Evolutionary conservation across 2,113 vertebrate species (phyloP), one percentile per base, ranked within the genome.

Genomic region (Malaclemys terrapin): DNA sequence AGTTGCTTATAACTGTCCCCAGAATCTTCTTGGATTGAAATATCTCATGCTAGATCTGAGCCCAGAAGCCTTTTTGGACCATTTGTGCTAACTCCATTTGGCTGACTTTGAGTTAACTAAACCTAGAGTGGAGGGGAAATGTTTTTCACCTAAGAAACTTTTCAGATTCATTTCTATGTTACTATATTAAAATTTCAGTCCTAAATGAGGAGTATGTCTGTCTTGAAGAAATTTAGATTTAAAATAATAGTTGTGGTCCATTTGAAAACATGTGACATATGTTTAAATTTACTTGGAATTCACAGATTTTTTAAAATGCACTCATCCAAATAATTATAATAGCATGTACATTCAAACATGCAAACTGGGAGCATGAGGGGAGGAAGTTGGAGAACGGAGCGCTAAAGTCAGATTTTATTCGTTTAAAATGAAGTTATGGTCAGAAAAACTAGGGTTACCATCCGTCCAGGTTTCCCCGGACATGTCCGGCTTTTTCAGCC

Each of bases 281-380:
- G 56, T 91, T 93, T 53, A 92, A 53, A 20, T 78, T 86, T 91
- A 85, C 29, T 45, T 85, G 82, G 93, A 92, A 80, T 78, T 75
- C 59, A 35, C 88, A 42, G 76, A 16, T 85, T 83, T 42, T 91
- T 65, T 91, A 78, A 91, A 96, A 16, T 49, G 82, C 38, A 17
- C 3, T 38, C 49, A 57, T 85, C 81, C 65, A 81, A 88, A 89
- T 88, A 29, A 42, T n/a, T 89, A 19, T 54, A 84, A 80, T 31
- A 84, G 12, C 10, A 45, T 16, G 8, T 94, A 25, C 22, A 75
- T 89, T 94, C 80, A 47, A 47, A 10, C 72, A 35, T 57, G 53
- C 25, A 47, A 92, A 79, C 38, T 72, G 31, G 8, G 42, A 76
- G 53, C 75, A 7, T 80, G 59, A 80, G 42, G 38, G 38, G 69